Evolutionary conservation across 2,113 vertebrate species (phyloP).

Genomic region (Dicerorhinus sumatrensis): DNA sequence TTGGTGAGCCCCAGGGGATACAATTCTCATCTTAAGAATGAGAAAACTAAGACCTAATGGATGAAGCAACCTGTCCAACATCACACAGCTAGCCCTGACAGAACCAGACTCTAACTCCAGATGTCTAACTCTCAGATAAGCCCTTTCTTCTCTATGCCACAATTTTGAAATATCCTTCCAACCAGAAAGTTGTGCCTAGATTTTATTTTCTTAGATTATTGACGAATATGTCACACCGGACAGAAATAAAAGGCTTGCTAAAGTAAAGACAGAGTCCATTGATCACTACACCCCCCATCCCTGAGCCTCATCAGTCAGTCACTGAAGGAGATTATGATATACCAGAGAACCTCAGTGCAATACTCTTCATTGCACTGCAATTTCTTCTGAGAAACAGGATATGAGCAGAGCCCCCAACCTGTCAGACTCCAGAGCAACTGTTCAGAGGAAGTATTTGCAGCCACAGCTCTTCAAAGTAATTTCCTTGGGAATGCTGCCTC

Average conservation of each 20-base stretch:
- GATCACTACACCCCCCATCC: background rate
- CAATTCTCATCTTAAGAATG: background rate
- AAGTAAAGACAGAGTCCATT: background rate
- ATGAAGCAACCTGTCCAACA: background rate
- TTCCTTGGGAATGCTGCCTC: background rate
- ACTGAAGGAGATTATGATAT: constrained; percentile 16
- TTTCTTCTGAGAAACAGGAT: constrained; percentile 26
- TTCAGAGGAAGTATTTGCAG: background rate
- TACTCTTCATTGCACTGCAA: background rate
- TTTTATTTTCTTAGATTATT: constrained; percentile 51
- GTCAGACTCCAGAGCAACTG: constrained; percentile 7
- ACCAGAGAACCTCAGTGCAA: background rate
- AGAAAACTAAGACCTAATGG: background rate
- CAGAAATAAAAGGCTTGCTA: constrained; percentile 54
- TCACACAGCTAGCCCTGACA: too few relatives aligned
- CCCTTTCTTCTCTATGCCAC: background rate
- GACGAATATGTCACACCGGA: constrained; percentile 56
- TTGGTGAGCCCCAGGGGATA: background rate
- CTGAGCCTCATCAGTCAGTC: background rate
- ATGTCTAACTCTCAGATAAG: background rate
- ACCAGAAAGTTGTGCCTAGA: background rate
- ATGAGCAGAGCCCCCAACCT: background rate
- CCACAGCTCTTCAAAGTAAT: constrained; percentile 22
- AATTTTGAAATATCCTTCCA: constrained; percentile 31
- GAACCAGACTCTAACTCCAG: background rate